Evolutionary conservation across 2,888 invertebrate species (phyloP), one percentile per base, ranked within the genome.

Genomic region (Cheilosia urbana): DNA sequence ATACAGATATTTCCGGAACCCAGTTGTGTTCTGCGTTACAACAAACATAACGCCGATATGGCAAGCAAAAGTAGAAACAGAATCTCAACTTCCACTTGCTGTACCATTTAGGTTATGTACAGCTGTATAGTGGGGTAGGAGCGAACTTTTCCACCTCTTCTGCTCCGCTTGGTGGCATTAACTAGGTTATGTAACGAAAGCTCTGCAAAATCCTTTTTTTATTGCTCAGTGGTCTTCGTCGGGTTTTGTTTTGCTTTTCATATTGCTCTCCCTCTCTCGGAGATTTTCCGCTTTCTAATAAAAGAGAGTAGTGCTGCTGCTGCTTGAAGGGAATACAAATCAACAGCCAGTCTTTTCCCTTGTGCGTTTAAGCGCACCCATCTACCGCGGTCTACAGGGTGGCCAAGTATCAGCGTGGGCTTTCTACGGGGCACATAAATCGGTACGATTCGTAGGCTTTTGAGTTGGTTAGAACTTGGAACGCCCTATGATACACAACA

Each of bases 111-210:
- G 42, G 47, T 37, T 63, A 51, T 49, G n/a, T 73, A 73, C 47
- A 19, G 34, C 34, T 19, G n/a, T 5, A 27, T 5, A 27, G 27
- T 45, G n/a, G 47, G 49, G 30, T 30, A 66, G 42, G 53, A n/a
- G 30, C 51, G 40, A 68, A 76, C 66, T 76, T 76, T 71, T 55
- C 58, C 19, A 37, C 21, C 57, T 6, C 21, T 19, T 17, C 5
- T 11, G n/a, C 65, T 7, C 42, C 11, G 34, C 42, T 57, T 15
- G 30, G 57, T 58, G 40, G 42, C 51, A 30, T 42, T 66, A 58
- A 60, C 68, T 76, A 68, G 49, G 75, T 76, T 76, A 76, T 68
- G 68, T 76, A 68, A 76, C 66, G 60, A 76, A 76, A 76, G 68
- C 68, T 76, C 68, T 68, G 21, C 21, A 66, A 58, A 76, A 76